A percentile compares a stretch with the other conserved stretches of the same genome.
Evolutionary conservation across 2,888 invertebrate species (phyloP).

Genomic region (Adelphocoris suturalis): DNA sequence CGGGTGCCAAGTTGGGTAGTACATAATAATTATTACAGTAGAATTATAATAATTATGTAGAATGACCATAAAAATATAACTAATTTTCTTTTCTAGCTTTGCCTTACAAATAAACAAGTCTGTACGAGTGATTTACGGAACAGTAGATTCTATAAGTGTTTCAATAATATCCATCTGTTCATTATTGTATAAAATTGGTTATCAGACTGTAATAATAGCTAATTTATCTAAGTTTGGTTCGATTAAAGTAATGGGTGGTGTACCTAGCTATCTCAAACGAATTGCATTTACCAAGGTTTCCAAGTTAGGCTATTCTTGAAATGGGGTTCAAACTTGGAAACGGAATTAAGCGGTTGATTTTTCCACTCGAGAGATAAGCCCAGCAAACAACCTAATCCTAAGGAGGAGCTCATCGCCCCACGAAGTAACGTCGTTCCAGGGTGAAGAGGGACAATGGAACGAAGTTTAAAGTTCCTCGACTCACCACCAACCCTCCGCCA

Average conservation of each 20-base stretch:
- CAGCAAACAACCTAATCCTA: constrained; percentile 37
- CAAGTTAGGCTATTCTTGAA: background rate
- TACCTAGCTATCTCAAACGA: background rate
- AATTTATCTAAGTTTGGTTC: background rate
- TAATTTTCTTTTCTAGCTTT: no score
- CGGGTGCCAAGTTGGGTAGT: no score
- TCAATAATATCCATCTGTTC: no score
- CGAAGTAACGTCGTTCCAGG: constrained; percentile 51
- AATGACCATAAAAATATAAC: no score
- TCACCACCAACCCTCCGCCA: background rate
- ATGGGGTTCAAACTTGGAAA: constrained; percentile 35
- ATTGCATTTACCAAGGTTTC: background rate
- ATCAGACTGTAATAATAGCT: no score
- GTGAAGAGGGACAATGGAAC: constrained; percentile 62
- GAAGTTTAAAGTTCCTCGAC: constrained; percentile 61
- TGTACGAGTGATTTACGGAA: no score
- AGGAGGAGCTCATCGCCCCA: constrained; percentile 23
- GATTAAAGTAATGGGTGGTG: background rate
- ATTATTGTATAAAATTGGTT: no score
- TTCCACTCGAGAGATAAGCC: constrained; percentile 31
- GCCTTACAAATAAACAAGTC: no score
- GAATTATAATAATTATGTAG: no score
- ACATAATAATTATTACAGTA: no score
- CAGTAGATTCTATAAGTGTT: no score
- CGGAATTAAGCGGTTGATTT: constrained; percentile 55